Base-by-base conservation (phyloP, 1,140 invertebrate species). In the Drosophila persimilis region DNA sequence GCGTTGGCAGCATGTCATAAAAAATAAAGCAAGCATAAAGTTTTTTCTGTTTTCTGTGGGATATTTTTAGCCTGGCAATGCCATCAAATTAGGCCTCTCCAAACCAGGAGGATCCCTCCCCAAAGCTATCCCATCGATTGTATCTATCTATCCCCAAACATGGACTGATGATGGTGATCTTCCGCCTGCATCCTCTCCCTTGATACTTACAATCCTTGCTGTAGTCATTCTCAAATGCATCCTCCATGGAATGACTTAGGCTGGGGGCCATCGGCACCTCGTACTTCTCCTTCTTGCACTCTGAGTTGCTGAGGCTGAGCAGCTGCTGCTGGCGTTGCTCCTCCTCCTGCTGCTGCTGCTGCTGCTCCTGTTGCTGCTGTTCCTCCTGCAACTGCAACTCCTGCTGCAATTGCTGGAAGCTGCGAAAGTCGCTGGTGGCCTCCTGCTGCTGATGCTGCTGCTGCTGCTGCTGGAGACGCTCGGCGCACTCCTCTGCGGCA, bases 191-290 rank as follows among this genome's bases (percentile, higher is more conserved):
- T 9, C 6, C 15, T 3, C 2, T 3, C 17, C 2, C 1, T 15
- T 2, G 11, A 84, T 90, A 91, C 90, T 91, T 88, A 91, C 90
- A 91, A 67, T 91, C 88, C 73, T 91, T 91, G 71, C 71, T 90
- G 62, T 90, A 91, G 62, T 89, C 88, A 65, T 83, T 85, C 54
- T 90, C 88, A 65, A 91, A 91, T 71, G 88, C 77, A 75, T 91
- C 90, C 41, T 89, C 89, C 39, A 91, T 89, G 44, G 88, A 80
- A 73, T 86, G 73, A 76, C 78, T 86, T 63, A 91, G 74, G 45
- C 78, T 89, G 31, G 73, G 15, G 9, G 73, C 55, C 46, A 90
- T 57, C 22, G 74, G 52, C 31, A 76, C 71, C 48, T 90, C 89
- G 48, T 78, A 90, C 69, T 90, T 90, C 56, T 90, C 83, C 55